Conservation (phyloP, 2,113 vertebrate genomes). For the Pelmatolapia mariae region DNA sequence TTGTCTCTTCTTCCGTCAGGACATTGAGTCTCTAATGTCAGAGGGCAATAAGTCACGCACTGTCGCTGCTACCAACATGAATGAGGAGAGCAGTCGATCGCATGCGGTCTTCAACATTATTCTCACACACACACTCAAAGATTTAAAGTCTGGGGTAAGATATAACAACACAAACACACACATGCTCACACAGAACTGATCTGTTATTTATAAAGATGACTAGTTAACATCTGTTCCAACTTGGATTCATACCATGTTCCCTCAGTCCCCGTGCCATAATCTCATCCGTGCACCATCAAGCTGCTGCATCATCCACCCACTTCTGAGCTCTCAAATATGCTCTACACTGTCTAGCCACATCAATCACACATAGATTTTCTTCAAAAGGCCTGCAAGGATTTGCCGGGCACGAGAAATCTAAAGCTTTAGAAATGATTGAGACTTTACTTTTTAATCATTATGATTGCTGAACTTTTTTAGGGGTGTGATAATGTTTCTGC, state of each 20-base stretch:
- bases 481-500: not conserved
- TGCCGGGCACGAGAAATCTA: not conserved
- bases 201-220: not conserved
- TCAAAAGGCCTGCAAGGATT: not conserved
- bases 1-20: conserved; percentile 62
- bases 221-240: not conserved
- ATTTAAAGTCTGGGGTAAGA: conserved; percentile 88
- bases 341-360: not conserved
- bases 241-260: not conserved
- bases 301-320: not conserved
- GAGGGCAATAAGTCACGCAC: conserved; percentile 98
- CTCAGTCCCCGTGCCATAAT: not conserved
- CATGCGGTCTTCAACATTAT: conserved; percentile 97
- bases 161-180: not conserved
- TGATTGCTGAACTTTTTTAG: not conserved
- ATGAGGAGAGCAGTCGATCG: conserved; percentile 95
- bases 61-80: conserved; percentile 98
- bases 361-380: not conserved
- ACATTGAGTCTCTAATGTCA: conserved; percentile 96
- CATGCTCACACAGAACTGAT: not conserved
- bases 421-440: not conserved
- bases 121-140: conserved; percentile 91
- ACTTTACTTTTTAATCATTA: not conserved
- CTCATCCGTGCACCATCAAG: not conserved
- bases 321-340: not conserved